Conservation (phyloP, 37 sponge, comb jelly and placozoan genomes). For the Beroe forskalii region DNA sequence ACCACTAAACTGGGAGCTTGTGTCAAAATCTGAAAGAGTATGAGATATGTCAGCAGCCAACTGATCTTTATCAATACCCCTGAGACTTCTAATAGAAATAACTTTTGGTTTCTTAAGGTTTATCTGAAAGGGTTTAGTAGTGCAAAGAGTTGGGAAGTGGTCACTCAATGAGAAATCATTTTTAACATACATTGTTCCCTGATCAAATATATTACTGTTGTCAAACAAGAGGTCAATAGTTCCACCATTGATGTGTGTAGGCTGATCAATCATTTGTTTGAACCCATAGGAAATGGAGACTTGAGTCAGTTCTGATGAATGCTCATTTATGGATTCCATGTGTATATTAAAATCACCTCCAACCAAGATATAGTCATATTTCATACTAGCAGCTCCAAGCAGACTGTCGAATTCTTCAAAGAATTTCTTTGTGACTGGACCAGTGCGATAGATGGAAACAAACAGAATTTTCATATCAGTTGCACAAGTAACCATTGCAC, state of each 20-base stretch:
- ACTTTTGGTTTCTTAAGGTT: background rate
- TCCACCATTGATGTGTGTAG: background rate
- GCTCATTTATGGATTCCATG: background rate
- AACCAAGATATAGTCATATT: background rate
- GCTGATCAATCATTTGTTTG: background rate
- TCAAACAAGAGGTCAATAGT: background rate
- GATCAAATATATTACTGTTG: too few species aligned
- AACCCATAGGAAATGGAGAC: background rate
- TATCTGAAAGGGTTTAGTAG: background rate
- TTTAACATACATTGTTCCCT: too few species aligned
- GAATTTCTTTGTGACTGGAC: background rate
- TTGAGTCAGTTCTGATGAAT: too few species aligned
- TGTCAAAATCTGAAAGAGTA: background rate
- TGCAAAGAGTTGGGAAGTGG: background rate
- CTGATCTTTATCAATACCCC: background rate
- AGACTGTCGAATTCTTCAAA: background rate
- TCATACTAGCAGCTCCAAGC: background rate
- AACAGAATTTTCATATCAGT: background rate
- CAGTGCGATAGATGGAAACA: background rate
- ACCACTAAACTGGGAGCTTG: background rate
- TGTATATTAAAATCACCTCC: background rate
- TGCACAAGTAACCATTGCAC: too few species aligned
- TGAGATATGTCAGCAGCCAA: background rate
- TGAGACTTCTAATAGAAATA: background rate
- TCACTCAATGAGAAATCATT: background rate